These are phyloP conservation scores for Gibbula magus DNA, from an alignment of 2,888 invertebrate species.

Conservation along the genomic window DNA sequence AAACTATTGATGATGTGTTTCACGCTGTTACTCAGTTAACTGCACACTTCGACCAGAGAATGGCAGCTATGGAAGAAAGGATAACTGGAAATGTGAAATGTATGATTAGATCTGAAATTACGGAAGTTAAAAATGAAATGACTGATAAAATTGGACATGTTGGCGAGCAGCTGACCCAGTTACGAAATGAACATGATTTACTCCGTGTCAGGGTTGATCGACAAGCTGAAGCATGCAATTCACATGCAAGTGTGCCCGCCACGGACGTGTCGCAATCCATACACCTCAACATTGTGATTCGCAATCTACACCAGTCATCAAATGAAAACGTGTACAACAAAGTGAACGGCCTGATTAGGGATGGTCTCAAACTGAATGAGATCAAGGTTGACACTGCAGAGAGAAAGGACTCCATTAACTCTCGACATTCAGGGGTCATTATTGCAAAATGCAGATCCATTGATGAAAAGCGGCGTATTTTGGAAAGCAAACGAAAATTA, in stretches of 20 bases:
- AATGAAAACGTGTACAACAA: constrained; percentile 13
- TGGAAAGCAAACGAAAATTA: constrained; percentile 28
- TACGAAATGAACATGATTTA: background rate
- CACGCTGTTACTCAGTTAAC: too few species aligned
- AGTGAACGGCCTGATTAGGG: too few species aligned
- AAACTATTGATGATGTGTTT: too few species aligned
- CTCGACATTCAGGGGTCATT: constrained; percentile 3
- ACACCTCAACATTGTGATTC: constrained; percentile 18
- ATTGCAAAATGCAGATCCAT: background rate
- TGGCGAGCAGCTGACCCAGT: background rate
- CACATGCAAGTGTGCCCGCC: background rate
- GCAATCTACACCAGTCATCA: constrained; percentile 14
- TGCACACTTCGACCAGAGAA: too few species aligned
- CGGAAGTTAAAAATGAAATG: background rate
- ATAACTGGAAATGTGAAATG: background rate
- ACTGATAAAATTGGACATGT: background rate
- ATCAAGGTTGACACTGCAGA: too few species aligned
- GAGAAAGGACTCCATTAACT: too few species aligned
- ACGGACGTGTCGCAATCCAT: background rate
- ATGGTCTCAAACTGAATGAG: too few species aligned
- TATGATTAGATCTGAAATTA: background rate
- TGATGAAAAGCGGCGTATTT: background rate
- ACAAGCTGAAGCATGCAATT: too few species aligned
- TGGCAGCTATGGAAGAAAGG: too few species aligned
- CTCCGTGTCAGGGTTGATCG: background rate